phyloP scores from a whole-genome alignment of 2,888 invertebrate species.

The Hedya salicella region DNA sequence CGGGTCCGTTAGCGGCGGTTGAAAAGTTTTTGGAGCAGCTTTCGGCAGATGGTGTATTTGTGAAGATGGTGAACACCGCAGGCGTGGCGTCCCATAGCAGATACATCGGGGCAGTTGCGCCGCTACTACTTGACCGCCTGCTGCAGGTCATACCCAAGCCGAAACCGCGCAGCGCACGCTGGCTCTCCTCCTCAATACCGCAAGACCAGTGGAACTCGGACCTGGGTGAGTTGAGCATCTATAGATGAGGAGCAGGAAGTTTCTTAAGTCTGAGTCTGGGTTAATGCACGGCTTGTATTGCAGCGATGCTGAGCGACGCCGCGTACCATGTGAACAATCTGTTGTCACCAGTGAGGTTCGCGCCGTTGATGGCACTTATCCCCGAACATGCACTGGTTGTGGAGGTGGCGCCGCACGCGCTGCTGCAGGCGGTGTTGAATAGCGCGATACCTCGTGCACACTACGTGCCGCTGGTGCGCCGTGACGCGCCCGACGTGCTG shows the following conservation, averaged over 20 bases:
- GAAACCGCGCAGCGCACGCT: conserved; percentile 90
- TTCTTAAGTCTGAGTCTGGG: too few species aligned
- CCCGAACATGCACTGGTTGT: conserved; percentile 95
- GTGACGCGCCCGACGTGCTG: conserved; percentile 94
- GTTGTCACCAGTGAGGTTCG: conserved; percentile 96
- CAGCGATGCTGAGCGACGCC: conserved; percentile 92
- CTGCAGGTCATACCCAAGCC: conserved; percentile 93
- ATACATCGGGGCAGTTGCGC: conserved; percentile 94
- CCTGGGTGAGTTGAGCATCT: conserved; percentile 70
- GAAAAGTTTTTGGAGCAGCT: conserved; percentile 88
- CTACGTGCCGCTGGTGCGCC: conserved; percentile 94
- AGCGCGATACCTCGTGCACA: conserved; percentile 91
- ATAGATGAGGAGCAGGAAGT: too few species aligned
- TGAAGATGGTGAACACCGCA: conserved; percentile 93
- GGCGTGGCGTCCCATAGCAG: conserved; percentile 97
- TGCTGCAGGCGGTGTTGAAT: conserved; percentile 96
- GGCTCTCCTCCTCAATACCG: conserved; percentile 98
- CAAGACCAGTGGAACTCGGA: conserved; percentile 90
- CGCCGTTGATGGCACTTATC: conserved; percentile 93
- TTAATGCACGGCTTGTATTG: neutral
- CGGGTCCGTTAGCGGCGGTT: conserved; percentile 91
- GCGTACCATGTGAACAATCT: conserved; percentile 98
- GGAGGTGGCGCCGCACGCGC: too few species aligned
- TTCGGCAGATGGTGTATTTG: conserved; percentile 91
- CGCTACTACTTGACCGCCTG: conserved; percentile 90